Base-by-base conservation (phyloP, 2,888 invertebrate genomes). In the Pollenia griseotomentosa region DNA sequence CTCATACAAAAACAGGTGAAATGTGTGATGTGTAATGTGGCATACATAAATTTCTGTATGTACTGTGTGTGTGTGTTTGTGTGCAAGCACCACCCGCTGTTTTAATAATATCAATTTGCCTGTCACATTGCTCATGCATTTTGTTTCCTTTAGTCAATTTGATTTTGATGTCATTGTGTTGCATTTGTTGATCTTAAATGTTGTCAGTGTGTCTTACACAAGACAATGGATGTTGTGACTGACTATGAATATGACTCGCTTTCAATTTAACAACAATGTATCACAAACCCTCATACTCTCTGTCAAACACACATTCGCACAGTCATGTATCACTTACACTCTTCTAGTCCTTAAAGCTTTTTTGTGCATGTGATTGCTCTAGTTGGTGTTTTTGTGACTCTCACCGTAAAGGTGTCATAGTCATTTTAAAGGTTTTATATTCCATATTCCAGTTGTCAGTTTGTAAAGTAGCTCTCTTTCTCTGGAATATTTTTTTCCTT, bases 61-160 rank as follows among this genome's bases (percentile, higher is more conserved):
- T 33, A 16, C 11, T 16, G 61, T 57, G 8, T 75, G 11, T 74
- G 33, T n/a, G 44, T 48, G 57, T 78, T 9, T 74, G 33, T n/a
- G 44, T 48, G 57, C 74, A 57, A 53, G 70, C 70, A 78, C 82
- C 89, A 89, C 90, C 88, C 89, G 89, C 88, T 77, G 88, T 88
- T 89, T 89, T 89, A 89, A 89, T 89, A 88, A 88, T 88, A 88
- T 89, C 89, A 90, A 89, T 89, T 90, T 90, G 89, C 86, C 85
- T 89, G 88, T 89, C 88, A 33, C 33, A 89, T 83, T 86, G 83
- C 80, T 87, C 85, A 77, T 88, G 77, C 86, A 78, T 73, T 63
- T 53, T 83, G 42, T 75, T 77, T 51, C 61, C 51, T 59, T 86
- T 77, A 75, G 65, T 82, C 59, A 84, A 84, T 74, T 66, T 63